These are phyloP conservation scores for Xestia sexstrigata DNA, from an alignment of 2,888 invertebrate genomes.

Conservation along the genomic window DNA sequence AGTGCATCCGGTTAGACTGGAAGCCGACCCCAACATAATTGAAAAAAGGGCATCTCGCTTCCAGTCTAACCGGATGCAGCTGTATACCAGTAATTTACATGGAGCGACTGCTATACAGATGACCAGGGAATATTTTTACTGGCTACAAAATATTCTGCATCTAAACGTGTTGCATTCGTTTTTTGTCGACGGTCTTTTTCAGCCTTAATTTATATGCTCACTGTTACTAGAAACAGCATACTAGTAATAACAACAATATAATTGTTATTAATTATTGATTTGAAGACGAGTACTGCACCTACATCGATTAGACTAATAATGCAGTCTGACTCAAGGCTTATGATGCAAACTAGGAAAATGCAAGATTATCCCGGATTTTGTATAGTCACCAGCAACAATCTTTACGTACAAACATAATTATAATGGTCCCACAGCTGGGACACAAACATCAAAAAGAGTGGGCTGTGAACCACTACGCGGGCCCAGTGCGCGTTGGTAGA, in stretches of 20 bases:
- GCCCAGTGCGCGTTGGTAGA: no score
- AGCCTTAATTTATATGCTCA: background rate
- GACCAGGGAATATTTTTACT: no score
- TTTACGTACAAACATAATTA: background rate
- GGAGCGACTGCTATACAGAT: no score
- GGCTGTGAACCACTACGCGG: no score
- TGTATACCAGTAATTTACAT: no score
- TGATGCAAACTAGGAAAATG: background rate
- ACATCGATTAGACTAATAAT: constrained; percentile 21
- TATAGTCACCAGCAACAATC: background rate
- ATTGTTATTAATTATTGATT: constrained; percentile 33
- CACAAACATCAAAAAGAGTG: background rate
- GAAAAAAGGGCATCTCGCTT: no score
- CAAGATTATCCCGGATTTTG: constrained; percentile 15
- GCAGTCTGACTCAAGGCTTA: constrained; percentile 33
- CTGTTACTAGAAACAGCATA: constrained; percentile 5
- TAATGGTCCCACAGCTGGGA: background rate
- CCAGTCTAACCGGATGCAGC: no score
- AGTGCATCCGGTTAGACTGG: no score
- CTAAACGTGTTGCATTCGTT: background rate
- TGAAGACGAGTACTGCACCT: constrained; percentile 28
- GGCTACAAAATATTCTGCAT: no score
- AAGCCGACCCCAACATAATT: no score
- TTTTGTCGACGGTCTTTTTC: background rate
- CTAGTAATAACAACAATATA: constrained; percentile 6